Evolutionary conservation across 1,140 invertebrate species (phyloP).

Genomic region (Cryptotermes secundus): DNA sequence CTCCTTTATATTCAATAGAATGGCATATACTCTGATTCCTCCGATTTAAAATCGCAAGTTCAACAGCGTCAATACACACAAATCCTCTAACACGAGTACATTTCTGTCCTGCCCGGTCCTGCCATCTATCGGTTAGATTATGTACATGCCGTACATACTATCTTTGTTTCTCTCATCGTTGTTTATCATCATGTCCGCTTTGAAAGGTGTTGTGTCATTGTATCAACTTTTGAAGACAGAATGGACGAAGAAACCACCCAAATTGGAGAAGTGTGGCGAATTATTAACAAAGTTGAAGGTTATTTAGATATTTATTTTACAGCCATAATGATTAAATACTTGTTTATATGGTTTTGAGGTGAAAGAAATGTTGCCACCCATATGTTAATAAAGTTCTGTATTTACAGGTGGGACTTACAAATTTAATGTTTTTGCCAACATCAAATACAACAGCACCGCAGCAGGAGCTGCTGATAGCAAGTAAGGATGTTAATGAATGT

Average conservation of each 20-base stretch:
- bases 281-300: slow-evolving; percentile 74
- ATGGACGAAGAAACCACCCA: slow-evolving; percentile 66
- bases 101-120: too few relatives aligned
- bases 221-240: slow-evolving; percentile 74
- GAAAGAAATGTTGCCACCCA: neutral
- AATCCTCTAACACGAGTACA: too few relatives aligned
- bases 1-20: too few relatives aligned
- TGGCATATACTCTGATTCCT: too few relatives aligned
- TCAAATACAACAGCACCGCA: slow-evolving; percentile 74
- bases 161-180: too few relatives aligned
- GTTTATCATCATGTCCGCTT: slow-evolving; percentile 54
- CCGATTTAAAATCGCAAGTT: too few relatives aligned
- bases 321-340: slow-evolving; percentile 34
- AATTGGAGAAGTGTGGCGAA: slow-evolving; percentile 70
- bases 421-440: slow-evolving; percentile 84
- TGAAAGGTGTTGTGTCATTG: slow-evolving; percentile 64
- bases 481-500: slow-evolving; percentile 52
- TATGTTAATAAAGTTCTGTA: neutral
- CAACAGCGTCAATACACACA: too few relatives aligned
- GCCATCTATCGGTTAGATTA: too few relatives aligned
- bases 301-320: slow-evolving; percentile 40
- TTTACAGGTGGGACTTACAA: slow-evolving; percentile 77
- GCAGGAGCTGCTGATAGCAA: slow-evolving; percentile 83
- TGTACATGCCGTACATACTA: too few relatives aligned
- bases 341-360: slow-evolving; percentile 24